These are phyloP conservation scores for Bombus impatiens DNA, from an alignment of 1,140 invertebrate genomes.

Conservation along the genomic window DNA sequence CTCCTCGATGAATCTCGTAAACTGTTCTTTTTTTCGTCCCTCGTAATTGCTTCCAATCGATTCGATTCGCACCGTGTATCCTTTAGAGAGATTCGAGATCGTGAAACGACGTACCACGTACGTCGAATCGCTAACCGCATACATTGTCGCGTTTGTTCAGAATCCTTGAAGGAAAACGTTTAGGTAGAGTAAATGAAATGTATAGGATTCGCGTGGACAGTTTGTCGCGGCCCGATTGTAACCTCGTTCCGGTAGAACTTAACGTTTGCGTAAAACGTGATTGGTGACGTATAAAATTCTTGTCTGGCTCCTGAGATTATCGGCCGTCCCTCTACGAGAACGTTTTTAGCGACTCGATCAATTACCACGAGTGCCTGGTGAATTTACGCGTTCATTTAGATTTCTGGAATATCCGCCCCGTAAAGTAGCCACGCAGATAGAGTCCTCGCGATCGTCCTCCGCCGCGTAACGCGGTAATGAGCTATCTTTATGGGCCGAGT, in stretches of 20 bases:
- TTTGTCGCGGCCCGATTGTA: background rate
- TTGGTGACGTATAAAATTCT: constrained; percentile 24
- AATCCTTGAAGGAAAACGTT: background rate
- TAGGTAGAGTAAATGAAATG: background rate
- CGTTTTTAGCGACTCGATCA: constrained; percentile 33
- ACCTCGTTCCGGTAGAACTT: background rate
- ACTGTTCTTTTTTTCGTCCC: background rate
- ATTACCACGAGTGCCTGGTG: constrained; percentile 5
- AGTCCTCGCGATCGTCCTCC: constrained; percentile 16
- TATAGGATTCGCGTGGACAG: background rate
- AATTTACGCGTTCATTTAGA: constrained; percentile 47
- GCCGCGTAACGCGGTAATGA: constrained; percentile 17
- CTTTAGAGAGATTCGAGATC: background rate
- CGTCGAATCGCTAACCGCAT: background rate
- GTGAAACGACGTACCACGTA: background rate
- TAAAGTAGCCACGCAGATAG: constrained; percentile 24
- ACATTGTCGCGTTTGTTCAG: background rate
- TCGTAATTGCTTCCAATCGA: background rate
- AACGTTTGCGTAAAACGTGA: constrained; percentile 28
- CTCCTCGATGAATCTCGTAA: background rate
- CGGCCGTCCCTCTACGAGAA: background rate
- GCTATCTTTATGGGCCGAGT: constrained; percentile 39
- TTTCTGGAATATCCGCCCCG: constrained; percentile 31
- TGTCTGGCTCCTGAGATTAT: constrained; percentile 24
- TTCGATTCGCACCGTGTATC: background rate